Evolutionary conservation across 2,113 vertebrate species (phyloP), one percentile per base, ranked within the genome.

Genomic region (Coracopsis vasa): DNA sequence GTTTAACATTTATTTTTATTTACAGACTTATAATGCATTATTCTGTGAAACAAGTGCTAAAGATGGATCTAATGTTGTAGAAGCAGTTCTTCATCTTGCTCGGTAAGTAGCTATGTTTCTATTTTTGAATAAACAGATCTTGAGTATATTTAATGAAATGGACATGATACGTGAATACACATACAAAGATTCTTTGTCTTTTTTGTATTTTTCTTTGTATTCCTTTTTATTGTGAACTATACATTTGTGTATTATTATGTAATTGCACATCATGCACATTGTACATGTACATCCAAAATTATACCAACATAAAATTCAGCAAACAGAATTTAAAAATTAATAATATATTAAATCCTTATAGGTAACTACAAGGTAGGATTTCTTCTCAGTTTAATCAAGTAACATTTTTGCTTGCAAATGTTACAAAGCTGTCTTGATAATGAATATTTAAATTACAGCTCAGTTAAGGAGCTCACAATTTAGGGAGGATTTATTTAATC

Each of bases 1-100:
- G 28, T 33, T 74, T 84, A 79, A 77, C 29, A 11, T 88, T 93
- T 81, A 1, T 80, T 96, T 97, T 69, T 82, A 70, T 54, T 93
- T 35, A 29, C 97, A 99, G 99, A 99, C 98, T 4, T 99, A 99
- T 20, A 98, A 97, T 87, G 98, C 98, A 0, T 93, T 99, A 16
- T 99, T 99, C 97, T 99, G 99, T 98, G 99, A 99, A 98, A 99
- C 99, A 80, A 99, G 99, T 60, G 99, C 99, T 91, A 99, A 99
- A 97, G 99, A 99, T 2, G 99, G 99, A 29, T 98, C 98, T 60
- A 99, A 99, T 79, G 92, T 99, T 62, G 97, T 99, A 58, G 99
- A 99, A 95, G 99, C 99, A 17, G 99, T 99, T 95, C 98, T 99
- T 90, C 99, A 99, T 93, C 98, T 99, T 86, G 99, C 99, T 95